Base-by-base conservation (phyloP, 92 coral and sea anemone genomes). In the Parazoanthus swiftii region DNA sequence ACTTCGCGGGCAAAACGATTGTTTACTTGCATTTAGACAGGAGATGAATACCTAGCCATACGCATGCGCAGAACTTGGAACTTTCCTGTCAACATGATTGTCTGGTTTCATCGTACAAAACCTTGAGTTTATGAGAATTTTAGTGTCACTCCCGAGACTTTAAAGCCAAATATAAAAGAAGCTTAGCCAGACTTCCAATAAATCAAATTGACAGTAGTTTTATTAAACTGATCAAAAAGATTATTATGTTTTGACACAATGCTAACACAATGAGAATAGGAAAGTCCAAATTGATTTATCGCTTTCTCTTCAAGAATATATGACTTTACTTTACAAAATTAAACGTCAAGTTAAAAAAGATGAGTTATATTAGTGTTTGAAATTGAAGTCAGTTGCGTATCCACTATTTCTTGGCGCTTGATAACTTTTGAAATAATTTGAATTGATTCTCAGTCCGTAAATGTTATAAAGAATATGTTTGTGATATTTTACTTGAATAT, bases 181-280 rank as follows among this genome's bases (percentile, higher is more conserved):
- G 36, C 48, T 21, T 18, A 18, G 6, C 68, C n/a, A 82, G 58
- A 66, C 25, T 44, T 37, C 76, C 74, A 20, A 82, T 84, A 71
- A 84, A 84, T 84, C 87, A 84, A 84, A 4, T 20, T 84, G 79
- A 71, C 87, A 84, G 75, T 20, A 84, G n/a, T 84, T 71, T 84
- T 70, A 84, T 84, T 71, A 71, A 71, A 11, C 33, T 29, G 87
- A 15, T 20, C 43, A 58, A 16, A 33, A 50, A 46, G 58, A 23
- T 82, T 23, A 73, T 43, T 6, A 66, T 82, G 77, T 82, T 67
- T 70, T 21, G n/a, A 1, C 43, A 72, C 54, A 44, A 15, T 25
- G 11, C 20, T 39, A 65, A 20, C 50, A 81, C 76, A 25, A 13
- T 25, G 21, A 50, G 23, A 23, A 44, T 21, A 6, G 16, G 10